Evolutionary conservation across 2,113 vertebrate genomes (phyloP).

Genomic region (Cheilinus undulatus): DNA sequence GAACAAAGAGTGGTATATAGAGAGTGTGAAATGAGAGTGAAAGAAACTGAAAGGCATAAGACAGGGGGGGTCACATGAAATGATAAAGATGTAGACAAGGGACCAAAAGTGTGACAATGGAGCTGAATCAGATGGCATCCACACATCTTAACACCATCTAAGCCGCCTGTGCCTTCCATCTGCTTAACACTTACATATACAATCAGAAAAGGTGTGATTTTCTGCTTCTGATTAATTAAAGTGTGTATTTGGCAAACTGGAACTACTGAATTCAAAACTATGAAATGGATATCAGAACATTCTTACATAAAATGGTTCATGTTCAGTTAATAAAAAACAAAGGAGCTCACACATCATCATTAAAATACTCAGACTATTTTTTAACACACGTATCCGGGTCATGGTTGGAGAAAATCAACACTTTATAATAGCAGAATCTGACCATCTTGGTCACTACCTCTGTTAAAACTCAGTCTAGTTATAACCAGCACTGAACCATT

Average conservation of each 20-base stretch:
- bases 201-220: background rate
- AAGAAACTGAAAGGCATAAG: constrained; percentile 46
- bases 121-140: constrained; percentile 49
- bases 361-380: too few species aligned
- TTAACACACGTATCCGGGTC: too few species aligned
- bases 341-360: too few species aligned
- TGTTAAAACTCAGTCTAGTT: too few species aligned
- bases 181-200: constrained; percentile 33
- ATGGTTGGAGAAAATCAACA: too few species aligned
- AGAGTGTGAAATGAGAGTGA: constrained; percentile 52
- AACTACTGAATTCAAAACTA: too few species aligned
- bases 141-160: constrained; percentile 36
- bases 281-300: background rate
- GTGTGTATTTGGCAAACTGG: background rate
- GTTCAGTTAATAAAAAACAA: too few species aligned
- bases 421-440: too few species aligned
- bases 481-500: too few species aligned
- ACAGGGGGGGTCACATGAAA: constrained; percentile 41
- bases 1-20: constrained; percentile 18
- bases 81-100: constrained; percentile 50
- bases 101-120: constrained; percentile 48
- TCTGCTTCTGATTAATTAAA: too few species aligned
- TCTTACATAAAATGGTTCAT: background rate
- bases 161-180: constrained; percentile 45
- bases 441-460: too few species aligned